Evolutionary conservation across 2,113 vertebrate genomes (phyloP).

Genomic region (Rhabdomys dilectus): DNA sequence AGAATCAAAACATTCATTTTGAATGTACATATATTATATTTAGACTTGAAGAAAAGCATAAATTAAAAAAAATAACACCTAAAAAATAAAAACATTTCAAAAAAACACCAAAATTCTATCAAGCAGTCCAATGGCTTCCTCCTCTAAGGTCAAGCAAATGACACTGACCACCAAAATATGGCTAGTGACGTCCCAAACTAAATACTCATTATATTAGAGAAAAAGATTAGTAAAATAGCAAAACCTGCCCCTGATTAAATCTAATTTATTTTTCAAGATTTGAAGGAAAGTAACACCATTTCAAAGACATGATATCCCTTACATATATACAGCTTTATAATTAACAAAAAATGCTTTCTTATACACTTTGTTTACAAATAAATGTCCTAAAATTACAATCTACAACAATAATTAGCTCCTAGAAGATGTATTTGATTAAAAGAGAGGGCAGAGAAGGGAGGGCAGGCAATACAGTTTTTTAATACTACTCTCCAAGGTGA

Average conservation of each 20-base stretch:
- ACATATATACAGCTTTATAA: slow-evolving; percentile 58
- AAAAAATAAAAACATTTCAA: slow-evolving; percentile 35
- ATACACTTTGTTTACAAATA: slow-evolving; percentile 67
- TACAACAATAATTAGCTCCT: slow-evolving; percentile 55
- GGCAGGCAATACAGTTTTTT: slow-evolving; percentile 64
- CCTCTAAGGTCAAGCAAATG: slow-evolving; percentile 54
- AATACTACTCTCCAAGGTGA: slow-evolving; percentile 55
- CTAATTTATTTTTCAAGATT: slow-evolving; percentile 70
- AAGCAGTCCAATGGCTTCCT: slow-evolving; percentile 1
- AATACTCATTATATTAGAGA: slow-evolving; percentile 39
- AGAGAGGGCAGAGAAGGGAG: not conserved
- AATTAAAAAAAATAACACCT: slow-evolving; percentile 52
- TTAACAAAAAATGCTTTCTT: slow-evolving; percentile 69
- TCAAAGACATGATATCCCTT: slow-evolving; percentile 60
- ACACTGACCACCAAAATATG: slow-evolving; percentile 47
- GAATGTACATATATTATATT: slow-evolving; percentile 46
- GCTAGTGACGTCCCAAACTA: slow-evolving; percentile 65
- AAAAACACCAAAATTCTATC: slow-evolving; percentile 50
- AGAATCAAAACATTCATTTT: slow-evolving; percentile 35
- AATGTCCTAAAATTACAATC: slow-evolving; percentile 68
- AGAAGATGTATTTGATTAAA: slow-evolving; percentile 46
- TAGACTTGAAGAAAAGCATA: slow-evolving; percentile 56
- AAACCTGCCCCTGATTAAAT: slow-evolving; percentile 58
- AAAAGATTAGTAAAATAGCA: slow-evolving; percentile 67
- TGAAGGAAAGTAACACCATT: slow-evolving; percentile 58